These are phyloP conservation scores for Plagodis pulveraria DNA, from an alignment of 2,888 invertebrate genomes.

Conservation along the genomic window DNA sequence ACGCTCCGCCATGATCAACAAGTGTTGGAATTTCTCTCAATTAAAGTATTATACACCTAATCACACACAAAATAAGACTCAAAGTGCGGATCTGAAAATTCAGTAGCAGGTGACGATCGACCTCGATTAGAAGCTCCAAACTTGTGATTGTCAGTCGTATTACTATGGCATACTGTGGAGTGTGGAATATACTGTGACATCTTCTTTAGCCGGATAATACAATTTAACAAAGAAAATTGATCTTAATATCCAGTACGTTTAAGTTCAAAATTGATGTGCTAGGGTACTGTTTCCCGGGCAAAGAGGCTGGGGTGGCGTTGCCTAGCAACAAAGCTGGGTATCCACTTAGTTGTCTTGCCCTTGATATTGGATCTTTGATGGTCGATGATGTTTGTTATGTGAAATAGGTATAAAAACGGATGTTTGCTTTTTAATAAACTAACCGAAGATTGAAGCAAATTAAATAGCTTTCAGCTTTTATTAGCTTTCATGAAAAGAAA, in stretches of 20 bases:
- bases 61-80: neutral
- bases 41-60: constrained; percentile 2
- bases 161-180: constrained; percentile 10
- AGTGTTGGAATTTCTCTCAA: constrained; percentile 15
- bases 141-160: constrained; percentile 3
- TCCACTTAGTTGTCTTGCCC: constrained; percentile 29
- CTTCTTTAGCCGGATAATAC: constrained; percentile 10
- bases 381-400: constrained; percentile 17
- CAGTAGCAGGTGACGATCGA: constrained; percentile 2
- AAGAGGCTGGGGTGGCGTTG: constrained; percentile 32
- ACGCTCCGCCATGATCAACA: constrained; percentile 37
- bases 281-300: constrained; percentile 31
- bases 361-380: constrained; percentile 41
- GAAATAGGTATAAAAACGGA: constrained; percentile 8
- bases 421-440: neutral
- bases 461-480: too few relatives aligned
- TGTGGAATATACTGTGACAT: constrained; percentile 14
- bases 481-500: too few relatives aligned
- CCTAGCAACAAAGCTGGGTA: constrained; percentile 34
- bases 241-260: constrained; percentile 8
- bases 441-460: neutral
- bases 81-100: constrained; percentile 1
- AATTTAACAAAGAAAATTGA: constrained; percentile 3
- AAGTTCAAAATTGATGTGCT: constrained; percentile 6
- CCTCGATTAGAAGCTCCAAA: constrained; percentile 6